Base-by-base conservation (phyloP, 2,113 vertebrate genomes). In the Colaptes auratus region DNA sequence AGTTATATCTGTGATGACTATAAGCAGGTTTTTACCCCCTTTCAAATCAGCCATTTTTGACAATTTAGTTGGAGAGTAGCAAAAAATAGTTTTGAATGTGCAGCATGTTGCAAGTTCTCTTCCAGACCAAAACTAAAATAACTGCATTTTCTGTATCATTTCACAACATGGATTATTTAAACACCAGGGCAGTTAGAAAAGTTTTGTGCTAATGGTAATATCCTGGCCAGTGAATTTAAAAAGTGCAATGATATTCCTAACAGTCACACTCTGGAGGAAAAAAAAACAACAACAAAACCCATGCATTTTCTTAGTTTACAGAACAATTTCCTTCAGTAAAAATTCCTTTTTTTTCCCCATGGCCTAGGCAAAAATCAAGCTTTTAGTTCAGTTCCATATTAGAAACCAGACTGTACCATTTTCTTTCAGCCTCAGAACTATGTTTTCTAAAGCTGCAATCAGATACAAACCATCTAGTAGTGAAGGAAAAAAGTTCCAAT, bases 11-110 rank as follows among this genome's bases (percentile, higher is more conserved):
- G 50, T 66, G 80, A 89, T 56, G 90, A 86, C 64, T 90, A 80
- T 96, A 89, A 72, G 36, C 61, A 85, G 61, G 74, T 61, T 90
- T 91, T 82, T 71, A 55, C 44, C 33, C 60, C 46, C 64, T 71
- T 90, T 94, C 84, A 93, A 95, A 96, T 79, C 58, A 92, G 74
- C 73, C 86, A 65, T 71, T 94, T 97, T 93, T 94, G 88, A 94
- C 92, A 86, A 87, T 77, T 78, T 82, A 91, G 42, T 31, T 85
- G 48, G 56, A 1, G 12, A 87, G 56, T 27, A 85, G 44, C 72
- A 95, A 70, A 84, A 93, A 93, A 79, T 25, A 93, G 44, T 64
- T 93, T 7, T 73, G 58, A 91, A 88, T 33, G 50, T 48, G 35
- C 55, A 85, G 75, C 33, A 55, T 33, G 27, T 85, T 89, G 31